Evolutionary conservation across 2,888 invertebrate species (phyloP).

Genomic region (Timandra comae): DNA sequence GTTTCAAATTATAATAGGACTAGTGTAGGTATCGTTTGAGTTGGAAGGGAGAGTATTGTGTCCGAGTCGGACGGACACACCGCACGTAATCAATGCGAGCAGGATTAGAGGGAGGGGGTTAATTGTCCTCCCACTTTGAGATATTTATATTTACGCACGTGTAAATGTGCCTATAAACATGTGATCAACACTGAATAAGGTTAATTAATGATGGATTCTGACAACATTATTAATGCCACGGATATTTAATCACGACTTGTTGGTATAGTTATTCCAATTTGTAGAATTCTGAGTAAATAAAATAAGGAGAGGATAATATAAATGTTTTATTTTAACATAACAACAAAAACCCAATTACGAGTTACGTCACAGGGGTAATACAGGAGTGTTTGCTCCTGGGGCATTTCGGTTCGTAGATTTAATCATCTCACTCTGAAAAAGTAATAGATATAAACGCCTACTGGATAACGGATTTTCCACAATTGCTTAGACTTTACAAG

Average conservation of each 20-base stretch:
- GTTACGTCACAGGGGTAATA: slow-evolving; percentile 36
- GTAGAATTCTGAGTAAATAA: too few species aligned
- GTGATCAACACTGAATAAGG: slow-evolving; percentile 9
- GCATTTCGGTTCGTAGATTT: slow-evolving; percentile 30
- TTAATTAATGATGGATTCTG: slow-evolving; percentile 9
- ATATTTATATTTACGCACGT: slow-evolving; percentile 9
- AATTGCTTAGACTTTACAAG: too few species aligned
- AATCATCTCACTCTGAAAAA: slow-evolving; percentile 15
- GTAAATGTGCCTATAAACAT: slow-evolving; percentile 14
- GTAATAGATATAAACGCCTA: slow-evolving; percentile 3
- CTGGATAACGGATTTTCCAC: too few species aligned
- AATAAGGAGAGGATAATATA: slow-evolving; percentile 8
- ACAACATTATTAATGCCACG: not conserved
- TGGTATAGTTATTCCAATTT: too few species aligned
- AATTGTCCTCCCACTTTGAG: slow-evolving; percentile 9
- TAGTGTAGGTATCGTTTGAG: not conserved
- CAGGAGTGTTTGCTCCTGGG: slow-evolving; percentile 31
- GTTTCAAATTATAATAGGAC: slow-evolving; percentile 1
- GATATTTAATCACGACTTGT: too few species aligned
- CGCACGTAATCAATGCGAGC: slow-evolving; percentile 17
- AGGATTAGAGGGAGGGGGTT: slow-evolving; percentile 16
- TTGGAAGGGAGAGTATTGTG: slow-evolving; percentile 10
- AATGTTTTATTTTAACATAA: slow-evolving; percentile 26
- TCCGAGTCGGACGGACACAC: slow-evolving; percentile 7
- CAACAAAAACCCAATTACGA: slow-evolving; percentile 43